phyloP scores from a whole-genome alignment of 2,113 vertebrate genomes.

The Xiphophorus hellerii region DNA sequence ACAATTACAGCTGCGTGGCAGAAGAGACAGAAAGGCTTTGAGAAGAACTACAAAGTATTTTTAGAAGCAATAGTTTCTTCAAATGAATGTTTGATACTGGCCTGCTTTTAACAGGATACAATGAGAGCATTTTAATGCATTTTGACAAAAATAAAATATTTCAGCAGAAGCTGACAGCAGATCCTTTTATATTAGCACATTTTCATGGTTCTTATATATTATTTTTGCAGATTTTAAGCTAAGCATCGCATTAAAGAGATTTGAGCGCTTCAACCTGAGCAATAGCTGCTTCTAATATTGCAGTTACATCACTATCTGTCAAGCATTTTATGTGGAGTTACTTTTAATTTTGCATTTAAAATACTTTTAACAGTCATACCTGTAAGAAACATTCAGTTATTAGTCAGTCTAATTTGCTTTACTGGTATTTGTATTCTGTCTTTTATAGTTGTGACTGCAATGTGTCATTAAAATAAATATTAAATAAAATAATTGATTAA shows the following conservation, averaged over 20 bases:
- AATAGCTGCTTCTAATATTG: no score
- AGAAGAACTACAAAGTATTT: not conserved
- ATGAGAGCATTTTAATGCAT: not conserved
- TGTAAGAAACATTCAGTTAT: no score
- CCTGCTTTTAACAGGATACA: not conserved
- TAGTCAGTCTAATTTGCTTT: no score
- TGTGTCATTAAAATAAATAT: not conserved
- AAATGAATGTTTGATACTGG: not conserved
- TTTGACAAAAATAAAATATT: not conserved
- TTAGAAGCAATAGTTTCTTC: not conserved
- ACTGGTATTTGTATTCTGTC: no score
- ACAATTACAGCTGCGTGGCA: not conserved
- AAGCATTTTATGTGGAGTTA: no score
- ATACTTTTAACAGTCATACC: no score
- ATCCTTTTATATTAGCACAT: not conserved
- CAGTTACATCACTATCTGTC: no score
- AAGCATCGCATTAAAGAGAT: not conserved
- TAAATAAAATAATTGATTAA: not conserved
- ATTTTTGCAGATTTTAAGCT: constrained; percentile 23
- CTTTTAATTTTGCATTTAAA: no score
- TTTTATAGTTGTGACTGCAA: no score
- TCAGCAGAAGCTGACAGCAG: not conserved
- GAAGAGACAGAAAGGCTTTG: not conserved
- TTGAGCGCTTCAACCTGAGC: no score
- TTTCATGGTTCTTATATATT: not conserved